phyloP scores from a whole-genome alignment of 1,140 invertebrate genomes.

The Drosophila nannoptera region DNA sequence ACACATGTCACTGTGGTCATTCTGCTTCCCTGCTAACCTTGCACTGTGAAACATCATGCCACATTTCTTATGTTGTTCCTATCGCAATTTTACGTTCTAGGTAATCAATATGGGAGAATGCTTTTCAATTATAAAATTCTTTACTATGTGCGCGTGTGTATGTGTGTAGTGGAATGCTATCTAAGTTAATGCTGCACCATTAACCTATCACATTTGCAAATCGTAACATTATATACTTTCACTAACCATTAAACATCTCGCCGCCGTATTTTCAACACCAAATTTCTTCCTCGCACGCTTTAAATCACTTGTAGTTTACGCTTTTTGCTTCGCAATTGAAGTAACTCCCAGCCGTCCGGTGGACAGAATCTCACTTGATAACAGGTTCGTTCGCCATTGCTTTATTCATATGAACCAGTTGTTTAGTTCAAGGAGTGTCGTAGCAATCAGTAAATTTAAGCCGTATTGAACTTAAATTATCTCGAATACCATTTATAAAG shows the following conservation, averaged over 20 bases:
- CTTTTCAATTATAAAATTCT: constrained; percentile 20
- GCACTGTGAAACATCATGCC: background rate
- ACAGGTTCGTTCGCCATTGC: constrained; percentile 14
- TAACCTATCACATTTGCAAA: constrained; percentile 1
- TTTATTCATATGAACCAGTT: constrained; percentile 1
- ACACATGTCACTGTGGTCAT: background rate
- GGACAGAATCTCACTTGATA: constrained; percentile 23
- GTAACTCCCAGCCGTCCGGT: constrained; percentile 1
- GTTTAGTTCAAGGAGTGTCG: background rate
- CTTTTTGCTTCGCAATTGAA: background rate
- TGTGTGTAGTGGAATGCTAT: constrained; percentile 8
- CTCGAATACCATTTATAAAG: background rate
- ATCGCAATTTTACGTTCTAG: constrained; percentile 13
- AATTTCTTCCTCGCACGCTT: constrained; percentile 13
- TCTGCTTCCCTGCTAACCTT: background rate
- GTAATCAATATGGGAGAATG: constrained; percentile 24
- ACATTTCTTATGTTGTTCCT: constrained; percentile 24
- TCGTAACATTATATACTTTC: background rate
- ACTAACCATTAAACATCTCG: constrained; percentile 45
- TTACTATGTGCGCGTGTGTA: background rate
- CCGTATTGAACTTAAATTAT: too few species aligned
- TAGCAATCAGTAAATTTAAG: constrained; percentile 7
- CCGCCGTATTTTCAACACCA: constrained; percentile 10
- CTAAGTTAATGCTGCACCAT: background rate
- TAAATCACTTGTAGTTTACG: constrained; percentile 11